These are phyloP conservation scores for Hypomesus transpacificus DNA, from an alignment of 2,113 vertebrate genomes.

Conservation along the genomic window DNA sequence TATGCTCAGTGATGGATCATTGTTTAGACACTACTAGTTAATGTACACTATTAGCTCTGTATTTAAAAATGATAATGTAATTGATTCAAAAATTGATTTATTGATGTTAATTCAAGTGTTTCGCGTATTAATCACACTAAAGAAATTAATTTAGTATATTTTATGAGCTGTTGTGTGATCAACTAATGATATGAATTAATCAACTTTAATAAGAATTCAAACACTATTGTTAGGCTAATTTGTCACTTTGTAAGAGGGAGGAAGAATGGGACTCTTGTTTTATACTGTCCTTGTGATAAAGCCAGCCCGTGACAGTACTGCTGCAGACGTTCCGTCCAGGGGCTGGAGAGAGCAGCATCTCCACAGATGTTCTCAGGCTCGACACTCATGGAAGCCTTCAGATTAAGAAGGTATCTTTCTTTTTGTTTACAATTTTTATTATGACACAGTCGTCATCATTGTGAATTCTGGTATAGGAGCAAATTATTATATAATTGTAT, in stretches of 20 bases:
- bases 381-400: no score
- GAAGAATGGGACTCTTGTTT: slow-evolving; percentile 73
- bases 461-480: no score
- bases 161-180: slow-evolving; percentile 73
- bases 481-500: no score
- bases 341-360: no score
- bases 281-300: slow-evolving; percentile 29
- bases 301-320: no score
- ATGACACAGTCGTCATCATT: no score
- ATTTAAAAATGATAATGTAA: slow-evolving; percentile 75
- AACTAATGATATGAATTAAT: slow-evolving; percentile 82
- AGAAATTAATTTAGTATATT: slow-evolving; percentile 75
- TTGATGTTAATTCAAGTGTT: slow-evolving; percentile 79
- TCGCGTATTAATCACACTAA: slow-evolving; percentile 72
- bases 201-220: slow-evolving; percentile 85
- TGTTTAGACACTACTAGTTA: slow-evolving; percentile 60
- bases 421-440: no score
- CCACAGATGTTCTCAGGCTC: no score
- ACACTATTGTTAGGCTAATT: slow-evolving; percentile 77
- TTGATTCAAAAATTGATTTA: slow-evolving; percentile 81
- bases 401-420: no score
- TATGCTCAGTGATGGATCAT: slow-evolving; percentile 65
- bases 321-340: no score
- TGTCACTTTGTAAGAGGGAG: slow-evolving; percentile 72
- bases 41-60: slow-evolving; percentile 71